Conservation (phyloP, 2,888 invertebrate species). For the Callimorpha dominula region DNA sequence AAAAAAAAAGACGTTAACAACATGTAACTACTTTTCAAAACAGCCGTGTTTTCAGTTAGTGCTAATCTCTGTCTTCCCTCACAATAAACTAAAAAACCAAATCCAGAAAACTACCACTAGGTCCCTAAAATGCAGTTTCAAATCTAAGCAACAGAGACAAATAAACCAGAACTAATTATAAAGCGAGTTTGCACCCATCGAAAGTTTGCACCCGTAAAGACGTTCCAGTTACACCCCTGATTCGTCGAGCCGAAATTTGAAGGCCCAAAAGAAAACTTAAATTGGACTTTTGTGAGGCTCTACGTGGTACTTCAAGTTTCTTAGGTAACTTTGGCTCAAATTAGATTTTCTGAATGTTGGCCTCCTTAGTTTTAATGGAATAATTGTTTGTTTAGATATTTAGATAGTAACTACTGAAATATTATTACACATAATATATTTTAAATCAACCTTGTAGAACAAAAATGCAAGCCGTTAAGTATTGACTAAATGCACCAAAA, state of each 20-base stretch:
- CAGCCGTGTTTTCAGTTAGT: too few species aligned
- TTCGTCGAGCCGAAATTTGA: slow-evolving; percentile 59
- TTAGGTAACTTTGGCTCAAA: slow-evolving; percentile 56
- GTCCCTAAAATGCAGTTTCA: slow-evolving; percentile 42
- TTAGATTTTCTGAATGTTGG: slow-evolving; percentile 59
- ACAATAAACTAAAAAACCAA: not conserved
- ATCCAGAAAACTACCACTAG: slow-evolving; percentile 31
- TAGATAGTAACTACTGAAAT: not conserved
- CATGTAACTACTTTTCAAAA: too few species aligned
- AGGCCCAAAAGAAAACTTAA: slow-evolving; percentile 68
- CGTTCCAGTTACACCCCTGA: slow-evolving; percentile 49
- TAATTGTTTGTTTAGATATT: slow-evolving; percentile 51
- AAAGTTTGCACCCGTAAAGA: slow-evolving; percentile 37
- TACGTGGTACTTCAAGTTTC: slow-evolving; percentile 54
- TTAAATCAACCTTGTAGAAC: not conserved
- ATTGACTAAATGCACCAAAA: too few species aligned
- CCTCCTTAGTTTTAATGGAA: slow-evolving; percentile 59
- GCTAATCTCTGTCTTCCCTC: not conserved
- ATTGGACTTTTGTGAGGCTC: slow-evolving; percentile 68
- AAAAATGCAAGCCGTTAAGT: slow-evolving; percentile 3
- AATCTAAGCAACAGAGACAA: slow-evolving; percentile 10
- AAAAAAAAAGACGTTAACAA: too few species aligned
- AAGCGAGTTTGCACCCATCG: slow-evolving; percentile 27
- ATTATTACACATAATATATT: not conserved
- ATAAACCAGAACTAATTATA: slow-evolving; percentile 36